These are phyloP conservation scores for Bombus waltoni DNA, from an alignment of 1,140 invertebrate genomes.

Conservation along the genomic window DNA sequence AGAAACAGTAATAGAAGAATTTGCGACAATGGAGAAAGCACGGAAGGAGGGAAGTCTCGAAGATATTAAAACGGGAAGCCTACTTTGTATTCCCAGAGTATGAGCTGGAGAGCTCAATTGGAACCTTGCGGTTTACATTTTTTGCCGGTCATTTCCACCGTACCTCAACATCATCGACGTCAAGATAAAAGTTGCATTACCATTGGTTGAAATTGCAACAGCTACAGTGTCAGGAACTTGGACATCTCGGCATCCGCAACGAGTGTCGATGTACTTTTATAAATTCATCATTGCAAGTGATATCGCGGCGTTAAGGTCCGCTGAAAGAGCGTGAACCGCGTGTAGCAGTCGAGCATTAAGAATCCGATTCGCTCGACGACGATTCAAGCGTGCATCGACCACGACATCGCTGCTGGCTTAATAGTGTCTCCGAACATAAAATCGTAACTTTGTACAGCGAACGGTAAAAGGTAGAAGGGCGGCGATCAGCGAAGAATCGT, in stretches of 20 bases:
- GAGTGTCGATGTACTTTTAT: conserved; percentile 50
- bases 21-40: neutral
- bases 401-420: conserved; percentile 53
- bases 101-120: neutral
- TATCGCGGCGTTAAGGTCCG: conserved; percentile 51
- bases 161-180: neutral
- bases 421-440: conserved; percentile 59
- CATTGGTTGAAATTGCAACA: neutral
- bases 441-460: conserved; percentile 53
- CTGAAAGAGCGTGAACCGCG: conserved; percentile 21
- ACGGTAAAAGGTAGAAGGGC: conserved; percentile 5
- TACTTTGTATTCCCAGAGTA: neutral
- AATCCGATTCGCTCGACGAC: conserved; percentile 56
- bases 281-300: conserved; percentile 44
- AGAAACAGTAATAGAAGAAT: neutral
- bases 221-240: neutral
- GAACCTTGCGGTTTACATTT: neutral
- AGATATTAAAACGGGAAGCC: neutral
- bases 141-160: neutral
- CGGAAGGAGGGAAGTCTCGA: no score
- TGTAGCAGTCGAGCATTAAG: conserved; percentile 39
- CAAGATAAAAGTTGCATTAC: neutral
- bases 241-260: neutral
- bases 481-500: neutral
- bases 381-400: conserved; percentile 18